Conservation (phyloP, 2,113 vertebrate genomes). For the Hepsetus odoe region DNA sequence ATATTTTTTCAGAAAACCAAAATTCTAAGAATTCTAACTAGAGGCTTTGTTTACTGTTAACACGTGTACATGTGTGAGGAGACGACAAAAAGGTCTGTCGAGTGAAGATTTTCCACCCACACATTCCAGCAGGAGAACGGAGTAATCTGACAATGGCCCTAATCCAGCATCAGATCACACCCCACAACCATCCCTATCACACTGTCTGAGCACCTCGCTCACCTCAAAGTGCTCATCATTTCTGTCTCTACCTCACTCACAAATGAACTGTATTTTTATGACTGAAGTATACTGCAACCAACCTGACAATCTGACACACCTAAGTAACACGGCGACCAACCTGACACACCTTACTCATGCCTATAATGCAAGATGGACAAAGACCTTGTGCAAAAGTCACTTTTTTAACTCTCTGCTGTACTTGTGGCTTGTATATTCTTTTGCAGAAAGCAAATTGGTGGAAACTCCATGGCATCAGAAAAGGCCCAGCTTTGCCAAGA, state of each 20-base stretch:
- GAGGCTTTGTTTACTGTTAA: background rate
- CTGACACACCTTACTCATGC: background rate
- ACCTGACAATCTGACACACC: background rate
- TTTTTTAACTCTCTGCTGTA: background rate
- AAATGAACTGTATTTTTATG: constrained; percentile 44
- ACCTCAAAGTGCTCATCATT: constrained; percentile 55
- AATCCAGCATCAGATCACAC: background rate
- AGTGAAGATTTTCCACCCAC: constrained; percentile 7
- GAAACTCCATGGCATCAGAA: background rate
- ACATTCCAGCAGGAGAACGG: background rate
- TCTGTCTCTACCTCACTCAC: constrained; percentile 45
- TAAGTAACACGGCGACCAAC: background rate
- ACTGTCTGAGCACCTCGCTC: constrained; percentile 50
- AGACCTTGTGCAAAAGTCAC: background rate
- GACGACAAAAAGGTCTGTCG: background rate
- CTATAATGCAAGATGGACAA: background rate
- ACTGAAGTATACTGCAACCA: background rate
- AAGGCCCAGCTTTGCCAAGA: background rate
- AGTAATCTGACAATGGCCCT: background rate
- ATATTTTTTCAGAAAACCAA: background rate
- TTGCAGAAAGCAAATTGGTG: background rate
- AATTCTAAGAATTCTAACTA: background rate
- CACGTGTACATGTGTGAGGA: background rate
- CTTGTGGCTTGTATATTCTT: background rate
- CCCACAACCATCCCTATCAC: constrained; percentile 36